These are phyloP conservation scores for Gracilinanus agilis DNA, from an alignment of 2,113 vertebrate species.

Conservation along the genomic window DNA sequence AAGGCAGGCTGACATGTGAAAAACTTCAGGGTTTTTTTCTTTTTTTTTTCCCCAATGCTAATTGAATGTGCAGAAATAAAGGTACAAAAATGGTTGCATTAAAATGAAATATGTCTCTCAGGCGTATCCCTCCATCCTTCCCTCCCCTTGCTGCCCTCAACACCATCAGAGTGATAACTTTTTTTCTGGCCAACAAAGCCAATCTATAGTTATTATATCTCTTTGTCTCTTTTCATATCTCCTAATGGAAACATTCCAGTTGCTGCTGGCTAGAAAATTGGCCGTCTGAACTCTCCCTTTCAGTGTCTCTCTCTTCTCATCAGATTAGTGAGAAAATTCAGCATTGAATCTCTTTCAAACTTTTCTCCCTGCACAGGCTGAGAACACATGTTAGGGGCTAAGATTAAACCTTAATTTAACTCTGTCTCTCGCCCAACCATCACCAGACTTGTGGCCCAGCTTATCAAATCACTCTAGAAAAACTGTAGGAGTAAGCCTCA, in stretches of 20 bases:
- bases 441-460: constrained; percentile 70
- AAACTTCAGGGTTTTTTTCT: constrained; percentile 27
- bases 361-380: constrained; percentile 76
- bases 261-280: constrained; percentile 85
- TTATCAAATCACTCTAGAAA: constrained; percentile 64
- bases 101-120: constrained; percentile 67
- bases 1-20: constrained; percentile 54
- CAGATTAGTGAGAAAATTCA: constrained; percentile 83
- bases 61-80: constrained; percentile 67
- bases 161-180: constrained; percentile 55
- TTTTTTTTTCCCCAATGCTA: constrained; percentile 75
- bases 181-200: constrained; percentile 71
- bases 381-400: constrained; percentile 82
- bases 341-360: constrained; percentile 67
- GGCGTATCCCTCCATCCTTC: constrained; percentile 31
- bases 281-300: constrained; percentile 81
- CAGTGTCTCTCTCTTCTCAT: constrained; percentile 80
- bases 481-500: constrained; percentile 20
- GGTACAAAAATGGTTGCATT: constrained; percentile 63
- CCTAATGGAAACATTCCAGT: constrained; percentile 79
- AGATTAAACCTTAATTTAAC: constrained; percentile 81
- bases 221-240: constrained; percentile 82
- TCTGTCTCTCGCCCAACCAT: constrained; percentile 77
- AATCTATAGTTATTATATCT: constrained; percentile 80
- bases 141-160: constrained; percentile 23